Base-by-base conservation (phyloP, 2,113 vertebrate genomes). In the Lethenteron reissneri region DNA sequence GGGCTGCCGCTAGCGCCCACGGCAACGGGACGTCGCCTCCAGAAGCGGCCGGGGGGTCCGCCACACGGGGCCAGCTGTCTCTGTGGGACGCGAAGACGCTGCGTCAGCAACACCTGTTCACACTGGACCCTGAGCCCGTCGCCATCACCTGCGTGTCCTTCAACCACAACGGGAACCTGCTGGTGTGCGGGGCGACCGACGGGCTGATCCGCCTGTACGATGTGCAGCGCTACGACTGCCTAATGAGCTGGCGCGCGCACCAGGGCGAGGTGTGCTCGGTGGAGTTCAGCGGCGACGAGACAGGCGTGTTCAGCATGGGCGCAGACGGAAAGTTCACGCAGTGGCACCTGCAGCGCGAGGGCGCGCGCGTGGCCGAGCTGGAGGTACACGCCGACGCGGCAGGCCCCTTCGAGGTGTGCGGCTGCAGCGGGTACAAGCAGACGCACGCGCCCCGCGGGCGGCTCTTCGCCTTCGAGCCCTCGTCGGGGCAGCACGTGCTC, bases 21-120 rank as follows among this genome's bases (percentile, higher is more conserved):
- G 14, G 58, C 58, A 79, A 76, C 64, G 83, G 74, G 21, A 7
- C 70, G 72, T 80, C 81, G 64, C 74, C 76, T 57, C 75, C 57
- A 58, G 81, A 70, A 15, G 77, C 17, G 3, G 76, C 72, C 72
- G 78, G 70, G 2, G 79, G 74, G 74, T 68, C 25, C 11, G 25
- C 64, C 9, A n/a, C 87, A 72, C 83, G 89, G 0, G 94, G 94
- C 71, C 85, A 83, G 64, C 83, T 99, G 76, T 80, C 97, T 11
- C 82, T 99, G 8, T 99, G 92, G 94, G 94, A 99, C 79, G 96
- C 91, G 1, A 99, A 99, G 78, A 92, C 86, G 0, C 92, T 99
- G 81, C 97, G 96, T 78, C 91, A 96, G 64, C 70, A 96, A 90
- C 83, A 94, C 73, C 89, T 91, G 81, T 97, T 96, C 78, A 89